Conservation (phyloP, 2,797 vertebrate genomes). For the Cygnus olor region DNA sequence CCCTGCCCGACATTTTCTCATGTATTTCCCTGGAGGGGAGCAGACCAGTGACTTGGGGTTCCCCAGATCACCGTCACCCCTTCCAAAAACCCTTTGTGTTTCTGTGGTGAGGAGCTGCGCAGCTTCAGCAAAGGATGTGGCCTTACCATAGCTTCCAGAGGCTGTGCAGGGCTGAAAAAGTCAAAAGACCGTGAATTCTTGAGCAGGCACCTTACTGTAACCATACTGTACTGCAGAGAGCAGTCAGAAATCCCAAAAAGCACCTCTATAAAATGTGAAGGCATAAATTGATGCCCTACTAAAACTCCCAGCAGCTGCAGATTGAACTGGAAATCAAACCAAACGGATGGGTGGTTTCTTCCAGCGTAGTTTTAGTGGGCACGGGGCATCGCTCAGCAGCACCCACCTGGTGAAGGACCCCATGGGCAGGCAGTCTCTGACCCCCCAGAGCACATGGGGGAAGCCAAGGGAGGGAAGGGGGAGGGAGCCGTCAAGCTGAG, state of each 20-base stretch:
- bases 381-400: not conserved
- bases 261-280: accelerated
- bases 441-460: not conserved
- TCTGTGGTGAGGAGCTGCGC: not conserved
- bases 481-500: not conserved
- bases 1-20: accelerated
- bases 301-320: not conserved
- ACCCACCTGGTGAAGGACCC: not conserved
- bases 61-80: not conserved
- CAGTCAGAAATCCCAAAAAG: not conserved
- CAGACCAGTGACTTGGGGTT: not conserved
- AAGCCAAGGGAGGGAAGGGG: not conserved
- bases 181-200: not conserved
- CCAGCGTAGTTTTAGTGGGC: not conserved
- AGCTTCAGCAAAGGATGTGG: not conserved
- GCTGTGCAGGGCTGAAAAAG: not conserved
- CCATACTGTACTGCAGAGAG: accelerated
- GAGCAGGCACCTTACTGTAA: not conserved
- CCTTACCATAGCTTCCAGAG: not conserved
- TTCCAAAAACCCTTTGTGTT: not conserved
- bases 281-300: not conserved
- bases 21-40: not conserved
- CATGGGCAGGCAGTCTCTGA: not conserved
- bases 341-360: not conserved
- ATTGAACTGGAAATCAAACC: not conserved